These are phyloP conservation scores for Nanorana parkeri DNA, from an alignment of 2,113 vertebrate species.

Conservation along the genomic window DNA sequence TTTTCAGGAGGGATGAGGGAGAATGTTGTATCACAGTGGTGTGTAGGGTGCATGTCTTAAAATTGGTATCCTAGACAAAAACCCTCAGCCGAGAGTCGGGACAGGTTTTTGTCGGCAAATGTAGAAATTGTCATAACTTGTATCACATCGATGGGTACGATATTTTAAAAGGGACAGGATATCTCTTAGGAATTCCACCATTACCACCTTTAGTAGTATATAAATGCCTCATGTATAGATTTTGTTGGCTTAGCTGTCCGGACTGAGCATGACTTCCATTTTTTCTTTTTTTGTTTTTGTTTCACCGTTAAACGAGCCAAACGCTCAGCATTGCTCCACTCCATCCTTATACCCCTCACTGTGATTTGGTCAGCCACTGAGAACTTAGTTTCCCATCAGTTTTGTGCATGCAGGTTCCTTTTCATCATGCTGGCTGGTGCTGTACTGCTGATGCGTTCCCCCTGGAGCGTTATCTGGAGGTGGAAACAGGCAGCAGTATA, in stretches of 20 bases:
- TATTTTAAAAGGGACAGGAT: too few relatives aligned
- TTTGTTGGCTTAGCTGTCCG: background rate
- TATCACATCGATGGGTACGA: too few relatives aligned
- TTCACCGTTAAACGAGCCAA: slow-evolving; percentile 69
- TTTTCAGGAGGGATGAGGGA: too few relatives aligned
- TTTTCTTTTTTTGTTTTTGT: slow-evolving; percentile 59
- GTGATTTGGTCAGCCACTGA: slow-evolving; percentile 87
- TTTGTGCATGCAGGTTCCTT: slow-evolving; percentile 92
- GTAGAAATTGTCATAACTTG: too few relatives aligned
- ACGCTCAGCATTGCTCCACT: slow-evolving; percentile 75
- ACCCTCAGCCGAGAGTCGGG: too few relatives aligned
- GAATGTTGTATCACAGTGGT: too few relatives aligned
- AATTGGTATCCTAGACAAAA: too few relatives aligned
- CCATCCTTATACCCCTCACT: slow-evolving; percentile 81
- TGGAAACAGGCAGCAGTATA: slow-evolving; percentile 76
- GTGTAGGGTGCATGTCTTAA: too few relatives aligned
- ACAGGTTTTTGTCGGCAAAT: too few relatives aligned
- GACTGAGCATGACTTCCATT: slow-evolving; percentile 30
- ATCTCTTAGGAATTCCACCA: too few relatives aligned
- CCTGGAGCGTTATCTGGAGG: slow-evolving; percentile 20
- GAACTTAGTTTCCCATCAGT: slow-evolving; percentile 94
- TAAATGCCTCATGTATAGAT: too few relatives aligned
- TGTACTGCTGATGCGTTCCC: slow-evolving; percentile 72
- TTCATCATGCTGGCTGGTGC: slow-evolving; percentile 58
- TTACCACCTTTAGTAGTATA: too few relatives aligned